phyloP scores from a whole-genome alignment of 2,797 vertebrate species.

The Eulemur albifrons region DNA sequence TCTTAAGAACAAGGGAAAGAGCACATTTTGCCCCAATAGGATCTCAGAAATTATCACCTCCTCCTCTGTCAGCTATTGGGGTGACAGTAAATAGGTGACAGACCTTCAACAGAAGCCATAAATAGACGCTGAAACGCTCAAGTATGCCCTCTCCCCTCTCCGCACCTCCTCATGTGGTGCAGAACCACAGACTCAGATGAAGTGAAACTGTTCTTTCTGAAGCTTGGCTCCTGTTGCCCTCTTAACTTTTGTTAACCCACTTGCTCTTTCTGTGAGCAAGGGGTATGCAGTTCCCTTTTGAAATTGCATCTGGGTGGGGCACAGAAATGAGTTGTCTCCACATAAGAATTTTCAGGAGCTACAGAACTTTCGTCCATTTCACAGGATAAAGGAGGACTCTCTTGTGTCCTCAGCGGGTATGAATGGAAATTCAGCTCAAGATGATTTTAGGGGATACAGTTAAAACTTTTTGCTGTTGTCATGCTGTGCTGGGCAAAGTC shows the following conservation, averaged over 20 bases:
- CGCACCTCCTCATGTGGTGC: fast-evolving
- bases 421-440: not conserved
- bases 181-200: not conserved
- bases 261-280: not conserved
- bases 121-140: not conserved
- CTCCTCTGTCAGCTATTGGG: not conserved
- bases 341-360: not conserved
- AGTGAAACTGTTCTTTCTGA: not conserved
- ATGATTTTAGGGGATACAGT: not conserved
- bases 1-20: not conserved
- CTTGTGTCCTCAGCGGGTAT: not conserved
- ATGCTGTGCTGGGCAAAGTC: not conserved
- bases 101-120: not conserved
- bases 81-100: not conserved
- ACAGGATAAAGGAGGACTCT: not conserved
- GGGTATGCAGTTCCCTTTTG: not conserved
- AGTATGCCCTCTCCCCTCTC: fast-evolving
- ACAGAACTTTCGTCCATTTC: not conserved
- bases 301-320: not conserved
- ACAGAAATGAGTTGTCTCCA: not conserved
- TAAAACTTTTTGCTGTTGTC: not conserved
- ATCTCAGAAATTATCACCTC: not conserved
- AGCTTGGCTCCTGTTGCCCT: not conserved
- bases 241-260: not conserved
- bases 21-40: not conserved